These are phyloP conservation scores for Colinus virginianus DNA, from an alignment of 2,113 vertebrate genomes.

Conservation along the genomic window DNA sequence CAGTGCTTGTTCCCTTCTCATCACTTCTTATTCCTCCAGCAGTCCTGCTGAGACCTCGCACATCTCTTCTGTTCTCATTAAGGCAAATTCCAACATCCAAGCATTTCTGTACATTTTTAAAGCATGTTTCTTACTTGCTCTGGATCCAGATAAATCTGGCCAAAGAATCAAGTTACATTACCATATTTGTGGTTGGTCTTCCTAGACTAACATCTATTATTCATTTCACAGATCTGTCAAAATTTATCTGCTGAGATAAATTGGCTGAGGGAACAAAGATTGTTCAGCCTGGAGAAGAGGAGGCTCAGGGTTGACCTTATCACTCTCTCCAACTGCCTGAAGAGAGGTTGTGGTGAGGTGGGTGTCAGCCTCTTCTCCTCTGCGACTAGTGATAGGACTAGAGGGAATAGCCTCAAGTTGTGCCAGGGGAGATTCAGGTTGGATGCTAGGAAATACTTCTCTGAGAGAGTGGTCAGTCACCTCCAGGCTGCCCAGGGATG, in stretches of 20 bases:
- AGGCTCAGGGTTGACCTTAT: too few relatives aligned
- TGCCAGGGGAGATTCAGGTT: not conserved
- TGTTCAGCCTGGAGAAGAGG: too few relatives aligned
- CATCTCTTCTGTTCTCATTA: not conserved
- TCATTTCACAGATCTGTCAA: not conserved
- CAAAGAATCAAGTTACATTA: not conserved
- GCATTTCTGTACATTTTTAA: not conserved
- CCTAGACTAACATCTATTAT: not conserved
- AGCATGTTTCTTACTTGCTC: not conserved
- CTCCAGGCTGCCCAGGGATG: not conserved
- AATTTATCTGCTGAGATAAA: not conserved
- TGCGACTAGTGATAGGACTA: too few relatives aligned
- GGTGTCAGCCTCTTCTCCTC: too few relatives aligned
- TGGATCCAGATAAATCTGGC: not conserved
- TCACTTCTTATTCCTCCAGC: not conserved
- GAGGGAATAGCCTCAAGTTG: not conserved
- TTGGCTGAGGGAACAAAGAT: not conserved
- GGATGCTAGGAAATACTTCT: not conserved
- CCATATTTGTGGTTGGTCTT: not conserved
- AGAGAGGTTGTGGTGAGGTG: too few relatives aligned
- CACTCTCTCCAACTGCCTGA: too few relatives aligned
- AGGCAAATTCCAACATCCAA: not conserved
- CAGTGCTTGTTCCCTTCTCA: not conserved
- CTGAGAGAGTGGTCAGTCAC: not conserved
- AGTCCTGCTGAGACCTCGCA: not conserved